These are phyloP conservation scores for Podarcis siculus DNA, from an alignment of 2,797 vertebrate species.

Conservation along the genomic window DNA sequence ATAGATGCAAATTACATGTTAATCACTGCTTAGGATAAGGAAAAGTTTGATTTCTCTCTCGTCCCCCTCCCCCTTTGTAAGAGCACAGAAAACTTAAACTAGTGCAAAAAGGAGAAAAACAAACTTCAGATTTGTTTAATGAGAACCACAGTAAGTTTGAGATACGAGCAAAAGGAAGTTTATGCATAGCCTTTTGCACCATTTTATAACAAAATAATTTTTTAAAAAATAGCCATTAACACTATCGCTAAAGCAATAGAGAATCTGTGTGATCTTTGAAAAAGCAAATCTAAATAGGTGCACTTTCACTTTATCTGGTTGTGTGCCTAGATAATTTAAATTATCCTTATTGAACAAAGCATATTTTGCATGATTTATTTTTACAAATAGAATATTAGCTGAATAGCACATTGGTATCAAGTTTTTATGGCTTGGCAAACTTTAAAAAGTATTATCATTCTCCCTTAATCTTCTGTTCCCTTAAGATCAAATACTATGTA, in stretches of 20 bases:
- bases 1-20: not conserved
- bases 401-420: not conserved
- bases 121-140: slow-evolving; percentile 1
- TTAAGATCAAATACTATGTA: not conserved
- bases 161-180: not conserved
- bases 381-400: not conserved
- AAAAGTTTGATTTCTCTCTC: slow-evolving; percentile 35
- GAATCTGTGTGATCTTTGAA: slow-evolving; percentile 50
- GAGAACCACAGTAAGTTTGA: not conserved
- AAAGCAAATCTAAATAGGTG: slow-evolving; percentile 42
- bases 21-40: slow-evolving; percentile 38
- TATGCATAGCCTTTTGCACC: slow-evolving; percentile 16
- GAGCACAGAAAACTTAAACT: slow-evolving; percentile 18
- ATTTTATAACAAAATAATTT: slow-evolving; percentile 12
- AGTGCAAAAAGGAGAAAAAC: not conserved
- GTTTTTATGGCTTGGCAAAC: not conserved
- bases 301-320: slow-evolving; percentile 62
- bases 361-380: slow-evolving; percentile 66
- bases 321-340: slow-evolving; percentile 65
- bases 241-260: slow-evolving; percentile 45
- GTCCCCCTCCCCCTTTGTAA: not conserved
- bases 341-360: slow-evolving; percentile 61
- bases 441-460: not conserved
- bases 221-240: not conserved
- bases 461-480: not conserved